Base-by-base conservation (phyloP, 2,888 invertebrate species). In the Byasa hedistus region DNA sequence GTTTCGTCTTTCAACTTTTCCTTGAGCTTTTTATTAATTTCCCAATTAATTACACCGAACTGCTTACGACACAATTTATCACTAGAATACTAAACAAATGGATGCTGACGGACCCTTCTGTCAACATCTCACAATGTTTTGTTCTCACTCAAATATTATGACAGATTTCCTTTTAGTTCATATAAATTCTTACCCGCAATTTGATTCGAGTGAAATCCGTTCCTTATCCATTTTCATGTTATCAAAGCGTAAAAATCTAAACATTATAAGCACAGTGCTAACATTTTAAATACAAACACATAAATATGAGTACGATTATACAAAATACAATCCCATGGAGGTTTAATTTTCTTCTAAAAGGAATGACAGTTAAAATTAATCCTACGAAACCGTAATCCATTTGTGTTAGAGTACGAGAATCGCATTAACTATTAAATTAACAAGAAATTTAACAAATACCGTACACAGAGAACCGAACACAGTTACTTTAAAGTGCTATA, bases 21-120 rank as follows among this genome's bases (percentile, higher is more conserved):
- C n/a, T 19, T 44, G 44, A 23, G 23, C 23, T 39, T 22, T 57
- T 59, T 22, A 22, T 44, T 44, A 15, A 44, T 57, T 57, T 57
- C 19, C 19, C 44, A 48, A 23, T 39, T 59, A 59, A 44, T 59
- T 48, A 48, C 24, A 8, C 8, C 23, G 39, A 54, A 59, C 17
- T 64, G 64, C 59, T 59, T 59, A 52, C 54, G 59, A 36, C 48
- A 61, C 61, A 65, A 65, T 65, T 61, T 61, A 61, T 65, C 65
- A 65, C 57, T 56, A 51, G 56, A 51, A 56, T 65, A 36, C 61
- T 56, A 57, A 60, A 51, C 61, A 65, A 61, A 61, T 57, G 32
- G 48, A 57, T 57, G 51, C 24, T 61, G 65, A 61, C 61, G 56
- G 65, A 22, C 21, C 48, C 48, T 65, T n/a, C 60, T 61, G 65